Evolutionary conservation across 1,140 invertebrate genomes (phyloP), one percentile per base, ranked within the genome.

Genomic region (Chironomus striatipennis): DNA sequence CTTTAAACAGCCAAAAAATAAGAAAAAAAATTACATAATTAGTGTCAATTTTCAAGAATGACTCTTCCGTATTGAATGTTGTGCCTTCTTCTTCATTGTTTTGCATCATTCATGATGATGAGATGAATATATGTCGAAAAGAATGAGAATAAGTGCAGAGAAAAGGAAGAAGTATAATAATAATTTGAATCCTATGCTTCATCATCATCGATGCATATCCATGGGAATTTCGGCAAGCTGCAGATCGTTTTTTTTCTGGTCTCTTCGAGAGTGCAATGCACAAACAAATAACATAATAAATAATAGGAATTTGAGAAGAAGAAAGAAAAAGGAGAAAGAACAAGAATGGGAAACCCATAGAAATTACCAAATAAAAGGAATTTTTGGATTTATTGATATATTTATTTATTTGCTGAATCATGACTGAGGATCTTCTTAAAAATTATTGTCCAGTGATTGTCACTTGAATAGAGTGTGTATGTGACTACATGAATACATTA

Each of bases 191-290:
- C 47, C 47, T 57, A 57, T 57, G 47, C 47, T n/a, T 57, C 47
- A 57, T 57, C 47, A 57, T 57, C 47, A 15, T 57, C n/a, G 47
- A 57, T 57, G 47, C 47, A 57, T 57, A 70, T 18, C 65, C 65
- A 70, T 70, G 65, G 65, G 65, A 70, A 70, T 70, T 70, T 70
- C 20, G 65, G 20, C 65, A 70, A 70, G 65, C 65, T 70, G 65
- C 65, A 70, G 7, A 21, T 67, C 64, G n/a, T 20, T 20, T 17
- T 67, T 8, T 15, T 47, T 43, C 10, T 7, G n/a, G 12, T 57
- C 47, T 57, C 4, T n/a, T n/a, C 15, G 47, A 57, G 47, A 57
- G n/a, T 34, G 24, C 24, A 34, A 34, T 34, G 24, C 24, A 34
- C 24, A 34, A 34, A 34, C 24, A 34, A 34, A 34, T 34, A 34